phyloP scores from a whole-genome alignment of 2,113 vertebrate genomes.

The Oncorhynchus clarkii region DNA sequence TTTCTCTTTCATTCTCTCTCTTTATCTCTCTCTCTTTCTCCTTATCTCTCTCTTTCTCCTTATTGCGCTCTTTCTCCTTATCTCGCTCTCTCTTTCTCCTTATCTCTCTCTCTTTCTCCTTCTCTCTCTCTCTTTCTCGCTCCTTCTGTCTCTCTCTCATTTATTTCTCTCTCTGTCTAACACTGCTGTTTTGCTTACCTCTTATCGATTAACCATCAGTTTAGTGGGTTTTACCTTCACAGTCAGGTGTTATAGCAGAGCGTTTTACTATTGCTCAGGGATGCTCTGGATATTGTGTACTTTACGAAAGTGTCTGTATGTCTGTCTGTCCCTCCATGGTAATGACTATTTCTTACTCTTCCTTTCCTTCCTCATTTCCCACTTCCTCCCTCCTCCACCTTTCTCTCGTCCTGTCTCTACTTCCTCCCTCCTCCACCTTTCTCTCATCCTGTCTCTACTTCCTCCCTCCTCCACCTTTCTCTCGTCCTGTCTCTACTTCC shows the following conservation, averaged over 20 bases:
- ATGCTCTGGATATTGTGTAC: constrained; percentile 4
- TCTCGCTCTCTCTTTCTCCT: no score
- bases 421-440: no score
- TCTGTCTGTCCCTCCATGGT: no score
- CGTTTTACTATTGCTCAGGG: neutral
- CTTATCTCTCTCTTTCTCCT: neutral
- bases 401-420: no score
- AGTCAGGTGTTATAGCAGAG: constrained; percentile 27
- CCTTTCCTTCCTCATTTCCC: neutral
- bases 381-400: no score
- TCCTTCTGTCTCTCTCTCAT: no score
- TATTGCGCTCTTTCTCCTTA: no score
- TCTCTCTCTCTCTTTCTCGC: no score
- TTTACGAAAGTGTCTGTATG: neutral
- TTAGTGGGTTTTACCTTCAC: constrained; percentile 4
- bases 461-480: no score
- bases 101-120: neutral
- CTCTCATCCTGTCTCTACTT: no score
- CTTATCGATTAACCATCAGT: constrained; percentile 49
- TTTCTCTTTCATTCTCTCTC: no score
- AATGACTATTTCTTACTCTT: neutral
- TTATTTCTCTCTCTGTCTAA: constrained; percentile 17
- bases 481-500: no score
- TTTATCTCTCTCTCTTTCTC: neutral
- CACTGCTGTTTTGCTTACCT: constrained; percentile 38